These are phyloP conservation scores for Gavia stellata DNA, from an alignment of 2,113 vertebrate genomes.

Conservation along the genomic window DNA sequence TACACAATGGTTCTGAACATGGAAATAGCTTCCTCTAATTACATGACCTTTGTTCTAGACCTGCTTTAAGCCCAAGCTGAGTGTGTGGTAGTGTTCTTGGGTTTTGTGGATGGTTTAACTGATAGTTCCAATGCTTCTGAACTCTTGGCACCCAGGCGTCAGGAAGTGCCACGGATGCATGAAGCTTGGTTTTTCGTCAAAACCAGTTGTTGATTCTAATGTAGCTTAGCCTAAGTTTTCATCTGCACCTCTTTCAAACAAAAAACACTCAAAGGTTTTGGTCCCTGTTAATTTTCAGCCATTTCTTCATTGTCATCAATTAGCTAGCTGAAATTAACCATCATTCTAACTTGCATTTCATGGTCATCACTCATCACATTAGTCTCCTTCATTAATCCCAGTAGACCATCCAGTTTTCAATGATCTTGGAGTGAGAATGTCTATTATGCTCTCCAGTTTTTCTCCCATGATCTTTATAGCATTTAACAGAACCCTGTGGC, in stretches of 20 bases:
- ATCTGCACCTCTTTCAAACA: background rate
- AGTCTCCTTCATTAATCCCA: background rate
- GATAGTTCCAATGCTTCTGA: background rate
- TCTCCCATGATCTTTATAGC: conserved; percentile 54
- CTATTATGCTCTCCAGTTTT: conserved; percentile 37
- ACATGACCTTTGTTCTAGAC: background rate
- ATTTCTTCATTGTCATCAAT: background rate
- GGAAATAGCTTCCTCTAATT: background rate
- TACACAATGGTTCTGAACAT: background rate
- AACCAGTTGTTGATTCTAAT: background rate
- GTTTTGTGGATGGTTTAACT: background rate
- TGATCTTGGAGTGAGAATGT: conserved; percentile 12
- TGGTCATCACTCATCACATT: conserved; percentile 44
- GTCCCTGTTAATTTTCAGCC: background rate
- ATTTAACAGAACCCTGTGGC: conserved; percentile 27
- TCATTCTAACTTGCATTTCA: background rate
- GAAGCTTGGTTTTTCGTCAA: background rate
- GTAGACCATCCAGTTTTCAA: background rate
- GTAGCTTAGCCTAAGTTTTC: background rate
- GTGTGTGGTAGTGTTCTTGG: background rate
- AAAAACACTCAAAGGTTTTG: background rate
- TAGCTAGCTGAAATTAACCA: background rate
- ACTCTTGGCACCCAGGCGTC: background rate
- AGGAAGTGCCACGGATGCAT: background rate
- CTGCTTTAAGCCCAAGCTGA: background rate